Base-by-base conservation (phyloP, 2,113 vertebrate species). In the Clarias magur region DNA sequence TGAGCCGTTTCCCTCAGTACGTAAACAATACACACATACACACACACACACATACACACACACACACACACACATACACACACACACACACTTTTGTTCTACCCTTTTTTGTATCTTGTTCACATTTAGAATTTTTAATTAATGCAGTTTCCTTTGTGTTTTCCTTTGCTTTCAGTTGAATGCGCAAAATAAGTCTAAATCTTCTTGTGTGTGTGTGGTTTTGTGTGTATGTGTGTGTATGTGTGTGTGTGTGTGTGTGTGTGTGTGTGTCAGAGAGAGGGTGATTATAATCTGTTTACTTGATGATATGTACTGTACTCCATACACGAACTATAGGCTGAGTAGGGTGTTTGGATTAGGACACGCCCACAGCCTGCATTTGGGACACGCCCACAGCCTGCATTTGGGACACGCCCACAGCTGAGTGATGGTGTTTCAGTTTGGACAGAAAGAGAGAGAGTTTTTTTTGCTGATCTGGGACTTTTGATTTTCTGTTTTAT, bases 21-120 rank as follows among this genome's bases (percentile, higher is more conserved):
- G 57, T 86, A 86, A 86, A 80, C 85, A 62, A 19, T 56, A 76
- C 60, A 30, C 78, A 80, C 59, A 42, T 42, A 19, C 86, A 75
- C 81, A 42, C 67, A 48, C 56, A 57, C 12, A 57, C 59, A 60
- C 59, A 60, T n/a, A n/a, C 59, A 34, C 34, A 34, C 34, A 34
- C 34, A 1, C 19, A 19, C 59, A 57, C 56, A 57, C 10, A 57
- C 56, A 57, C 56, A 57, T 10, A 57, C 56, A 57, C 56, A 57
- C 56, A 57, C 57, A 59, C 57, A 59, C 57, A 59, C 16, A 59
- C 15, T 3, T 15, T 16, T 59, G 13, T 59, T 59, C 42, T 17
- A 17, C 3, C 6, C 59, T 62, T 62, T 21, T 21, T 21, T 23
- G 17, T 62, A 8, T 62, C 1, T 62, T 48, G 4, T 48, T 48